Evolutionary conservation across 2,797 vertebrate genomes (phyloP), one percentile per base, ranked within the genome.

Genomic region (Typhlichthys subterraneus): DNA sequence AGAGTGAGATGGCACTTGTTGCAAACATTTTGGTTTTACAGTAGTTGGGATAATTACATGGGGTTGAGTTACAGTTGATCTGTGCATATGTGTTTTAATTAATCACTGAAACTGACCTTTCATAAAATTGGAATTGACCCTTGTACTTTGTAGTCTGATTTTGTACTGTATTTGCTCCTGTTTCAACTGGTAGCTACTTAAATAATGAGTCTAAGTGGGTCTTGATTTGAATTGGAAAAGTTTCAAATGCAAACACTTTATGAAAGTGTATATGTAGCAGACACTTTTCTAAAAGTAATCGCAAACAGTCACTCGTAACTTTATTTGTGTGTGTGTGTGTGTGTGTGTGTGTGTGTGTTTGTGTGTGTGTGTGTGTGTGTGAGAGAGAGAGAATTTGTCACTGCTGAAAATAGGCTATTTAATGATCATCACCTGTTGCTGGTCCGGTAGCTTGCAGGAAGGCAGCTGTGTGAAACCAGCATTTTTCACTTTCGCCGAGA

Each of bases 401-500:
- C 59, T 59, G 72, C 68, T 68, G n/a, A 63, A 68, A 80, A 77
- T 73, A 55, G 56, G 75, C 79, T 72, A 84, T 80, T 83, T 89
- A 77, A 85, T 77, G 75, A 63, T 85, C 76, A 80, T 90, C 90
- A 92, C 91, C 91, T 93, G 91, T 91, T 91, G 86, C 85, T 83
- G 63, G 76, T 88, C 69, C 84, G 67, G 52, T 79, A 70, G 81
- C 69, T 81, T 76, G 56, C 75, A 72, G 65, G 57, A 80, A 74
- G 75, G 69, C 86, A 89, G 89, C 89, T 89, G 89, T 81, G 85
- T 73, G 80, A 69, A 84, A 80, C 78, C 75, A 67, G 62, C 61
- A 78, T 79, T 70, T 80, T 75, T 70, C 57, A 71, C 73, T 72
- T 73, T 82, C 68, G 80, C 71, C 53, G 71, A 72, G 53, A 76